Conservation (phyloP, 2,888 invertebrate genomes). For the Cerceris rybyensis region DNA sequence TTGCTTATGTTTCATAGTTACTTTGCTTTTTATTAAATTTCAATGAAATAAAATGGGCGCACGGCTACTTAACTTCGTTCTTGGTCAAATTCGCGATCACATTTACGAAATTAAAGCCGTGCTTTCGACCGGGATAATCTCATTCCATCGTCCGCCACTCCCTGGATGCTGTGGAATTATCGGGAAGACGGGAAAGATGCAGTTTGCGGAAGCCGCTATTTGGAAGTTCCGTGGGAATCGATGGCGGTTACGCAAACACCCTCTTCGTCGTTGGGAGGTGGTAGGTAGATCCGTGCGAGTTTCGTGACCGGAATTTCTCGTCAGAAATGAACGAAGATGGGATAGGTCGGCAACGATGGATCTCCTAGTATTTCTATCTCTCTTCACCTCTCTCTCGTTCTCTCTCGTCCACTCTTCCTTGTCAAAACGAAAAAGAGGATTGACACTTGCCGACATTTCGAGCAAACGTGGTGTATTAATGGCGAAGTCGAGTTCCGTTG, state of each 20-base stretch:
- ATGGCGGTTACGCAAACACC: slow-evolving; percentile 7
- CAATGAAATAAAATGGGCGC: slow-evolving; percentile 1
- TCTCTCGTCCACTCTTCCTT: too few relatives aligned
- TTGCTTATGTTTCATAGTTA: slow-evolving; percentile 20
- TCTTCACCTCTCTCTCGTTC: too few relatives aligned
- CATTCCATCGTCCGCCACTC: slow-evolving; percentile 14
- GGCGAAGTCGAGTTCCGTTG: too few relatives aligned
- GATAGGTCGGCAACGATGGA: neutral
- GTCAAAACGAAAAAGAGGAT: too few relatives aligned
- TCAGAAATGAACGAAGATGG: neutral
- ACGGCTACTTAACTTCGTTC: slow-evolving; percentile 16
- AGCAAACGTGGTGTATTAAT: too few relatives aligned
- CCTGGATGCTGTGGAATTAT: neutral
- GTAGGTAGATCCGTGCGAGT: neutral
- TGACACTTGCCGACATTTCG: too few relatives aligned
- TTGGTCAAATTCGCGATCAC: slow-evolving; percentile 11
- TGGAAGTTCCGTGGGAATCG: slow-evolving; percentile 15
- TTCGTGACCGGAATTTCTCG: slow-evolving; percentile 30
- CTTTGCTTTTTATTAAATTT: neutral
- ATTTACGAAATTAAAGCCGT: slow-evolving; percentile 54
- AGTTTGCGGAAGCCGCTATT: slow-evolving; percentile 24
- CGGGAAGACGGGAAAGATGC: slow-evolving; percentile 5
- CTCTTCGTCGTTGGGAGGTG: neutral
- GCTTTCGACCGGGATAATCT: slow-evolving; percentile 48
- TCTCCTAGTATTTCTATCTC: too few relatives aligned